Evolutionary conservation across 2,797 vertebrate genomes (phyloP), one percentile per base, ranked within the genome.

Genomic region (Enteromius argenteus): DNA sequence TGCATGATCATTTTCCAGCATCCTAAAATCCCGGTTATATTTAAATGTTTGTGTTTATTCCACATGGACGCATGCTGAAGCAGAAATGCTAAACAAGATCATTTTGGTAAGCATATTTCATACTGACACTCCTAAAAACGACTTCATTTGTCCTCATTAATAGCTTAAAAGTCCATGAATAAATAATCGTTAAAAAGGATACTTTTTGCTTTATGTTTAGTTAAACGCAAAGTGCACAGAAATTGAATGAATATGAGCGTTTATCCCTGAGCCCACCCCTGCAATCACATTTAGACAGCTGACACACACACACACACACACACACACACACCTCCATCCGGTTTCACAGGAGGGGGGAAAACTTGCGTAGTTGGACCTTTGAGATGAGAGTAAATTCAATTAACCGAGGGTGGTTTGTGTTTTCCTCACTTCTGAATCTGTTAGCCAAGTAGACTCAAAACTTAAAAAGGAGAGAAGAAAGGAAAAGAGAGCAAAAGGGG

Each of bases 131-230:
- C 88, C 88, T 92, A 90, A 95, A 95, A 95, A 95, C 87, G 92
- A 91, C 92, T 95, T 95, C 90, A 95, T 96, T 96, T 96, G 94
- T 96, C 94, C 95, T 95, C 94, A 96, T 95, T 96, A 95, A 95
- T 95, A 95, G 93, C 95, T 95, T 95, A 95, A 96, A 95, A 95
- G 92, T 94, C 92, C 92, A 96, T 95, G 92, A 96, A 96, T 96
- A 95, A 95, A 93, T 95, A 93, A 95, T 95, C 87, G 93, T 91
- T 92, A 90, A 94, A 94, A 91, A 90, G 87, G 89, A 93, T 92
- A 92, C 90, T 93, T 89, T 87, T 77, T 79, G 75, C 81, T 88
- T 90, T 85, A 91, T 90, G 87, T 89, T 90, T 74, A 91, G 91
- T 87, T 92, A 92, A 91, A 93, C 92, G 90, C 91, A 92, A 90